Evolutionary conservation across 2,797 vertebrate genomes (phyloP), one percentile per base, ranked within the genome.

Genomic region (Mus minutoides): DNA sequence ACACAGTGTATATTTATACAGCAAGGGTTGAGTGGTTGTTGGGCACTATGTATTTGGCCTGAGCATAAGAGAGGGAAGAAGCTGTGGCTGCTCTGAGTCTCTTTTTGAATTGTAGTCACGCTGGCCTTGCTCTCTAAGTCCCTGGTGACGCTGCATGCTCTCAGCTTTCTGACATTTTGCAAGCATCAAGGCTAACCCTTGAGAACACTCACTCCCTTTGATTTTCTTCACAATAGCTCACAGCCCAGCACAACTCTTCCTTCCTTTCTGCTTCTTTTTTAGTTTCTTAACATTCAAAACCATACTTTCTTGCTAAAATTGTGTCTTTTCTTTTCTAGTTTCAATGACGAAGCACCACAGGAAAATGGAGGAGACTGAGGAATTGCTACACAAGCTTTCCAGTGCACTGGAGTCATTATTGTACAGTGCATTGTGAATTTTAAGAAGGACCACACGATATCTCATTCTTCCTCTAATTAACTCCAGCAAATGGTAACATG

Each of bases 171-270:
- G 97, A 94, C 92, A 90, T 98, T 96, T 97, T 96, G 78, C 97
- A 97, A 97, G 56, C 62, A 94, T 97, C 94, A 95, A 78, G 76
- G 29, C 96, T 97, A 67, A 93, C 95, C 96, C 96, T 96, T 96
- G 95, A 97, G 94, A 96, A 97, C 87, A 96, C 90, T 96, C 49
- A 52, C 94, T 98, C 89, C 91, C 37, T 96, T 97, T 96, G 92
- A 97, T 96, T 98, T 97, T 56, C 85, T 95, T 97, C 91, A 97
- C 94, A 96, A 85, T 94, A 97, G 88, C 96, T 86, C 88, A 91
- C 79, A 96, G 67, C 58, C 84, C 91, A 83, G 37, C 90, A 94
- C 90, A 98, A 73, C 76, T 60, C 58, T 71, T 96, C 62, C 96
- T 95, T 96, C 95, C 75, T 56, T 88, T 84, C 83, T 85, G n/a